Evolutionary conservation across 2,888 invertebrate genomes (phyloP), one percentile per base, ranked within the genome.

Genomic region (Drosophila histrio): DNA sequence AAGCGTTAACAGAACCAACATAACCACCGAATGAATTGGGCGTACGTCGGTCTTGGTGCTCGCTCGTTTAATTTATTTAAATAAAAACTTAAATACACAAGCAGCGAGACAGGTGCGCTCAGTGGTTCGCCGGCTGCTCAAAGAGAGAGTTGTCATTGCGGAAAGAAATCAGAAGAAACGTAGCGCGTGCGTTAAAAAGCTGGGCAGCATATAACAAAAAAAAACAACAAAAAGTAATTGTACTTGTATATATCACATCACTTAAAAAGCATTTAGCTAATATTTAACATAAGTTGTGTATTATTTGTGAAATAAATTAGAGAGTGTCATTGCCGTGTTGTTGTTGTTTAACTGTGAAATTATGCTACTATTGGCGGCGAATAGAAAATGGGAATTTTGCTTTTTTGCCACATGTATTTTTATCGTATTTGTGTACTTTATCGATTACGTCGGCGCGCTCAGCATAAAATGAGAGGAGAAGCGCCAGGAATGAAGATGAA

Each of bases 381-480:
- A 24, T 24, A 54, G 62, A 54, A 66, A 71, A 66, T 15, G 32
- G 46, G 26, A 43, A 22, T 34, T 59, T 22, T n/a, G 21, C 32
- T 30, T 70, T 70, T 62, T 79, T 72, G 77, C 78, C 75, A 75
- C 73, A 64, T 70, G 79, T 83, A 71, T 71, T 72, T 80, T 68
- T 83, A 77, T 69, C 66, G 66, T 79, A 76, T 85, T 75, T 70
- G 56, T 79, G 70, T 70, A 70, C 77, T 78, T 79, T 78, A 83
- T 87, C 87, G 87, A 83, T 83, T 81, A 85, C 81, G 85, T 81
- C 65, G 78, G 65, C 77, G 77, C 66, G 79, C 67, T 65, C 64
- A 73, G 67, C 65, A 72, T 68, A 72, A 69, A 64, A 72, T 61
- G 63, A 79, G 70, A 62, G 46, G 64, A 60, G 50, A 38, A 49